Base-by-base conservation (phyloP, 2,888 invertebrate genomes). In the Sesia bembeciformis region DNA sequence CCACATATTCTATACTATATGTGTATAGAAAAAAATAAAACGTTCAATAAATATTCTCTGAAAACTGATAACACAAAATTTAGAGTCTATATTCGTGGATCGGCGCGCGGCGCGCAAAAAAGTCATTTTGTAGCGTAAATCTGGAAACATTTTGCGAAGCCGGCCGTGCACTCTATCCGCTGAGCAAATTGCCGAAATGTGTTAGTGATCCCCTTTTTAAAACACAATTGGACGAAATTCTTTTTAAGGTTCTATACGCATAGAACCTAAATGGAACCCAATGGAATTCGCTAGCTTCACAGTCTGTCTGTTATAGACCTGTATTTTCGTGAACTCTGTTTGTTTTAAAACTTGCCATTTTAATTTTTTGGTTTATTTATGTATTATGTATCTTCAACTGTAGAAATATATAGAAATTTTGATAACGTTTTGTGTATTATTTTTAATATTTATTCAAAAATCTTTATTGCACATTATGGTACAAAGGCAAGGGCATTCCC, bases 151-250 rank as follows among this genome's bases (percentile, higher is more conserved):
- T 8, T 50, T 50, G 5, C 5, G 7, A 42, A 42, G 42, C 42
- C 50, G 6, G 39, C 6, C 4, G 6, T 39, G 51, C 5, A 52
- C 41, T 51, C 50, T 42, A n/a, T 42, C 7, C 23, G 39, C 39
- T 5, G 40, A 43, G 43, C 7, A 39, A 52, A 54, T 51, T 54
- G 49, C 39, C 41, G 46, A 51, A 49, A 54, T 57, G 50, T 52
- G 51, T 54, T 49, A 57, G 7, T 49, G 54, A 54, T 54, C 54
- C 53, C 42, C 55, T 40, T 57, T 23, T 57, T 53, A 54, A 57
- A 55, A 55, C 6, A 51, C 53, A 57, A 55, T 57, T 50, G 39
- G 49, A 6, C 6, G 5, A 51, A 51, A 52, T 40, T 40, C 52
- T 53, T 54, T 57, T 23, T 23, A 23, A 23, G 23, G 23, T 23